phyloP scores from a whole-genome alignment of 2,113 vertebrate species.

The Lethenteron camtschaticum region DNA sequence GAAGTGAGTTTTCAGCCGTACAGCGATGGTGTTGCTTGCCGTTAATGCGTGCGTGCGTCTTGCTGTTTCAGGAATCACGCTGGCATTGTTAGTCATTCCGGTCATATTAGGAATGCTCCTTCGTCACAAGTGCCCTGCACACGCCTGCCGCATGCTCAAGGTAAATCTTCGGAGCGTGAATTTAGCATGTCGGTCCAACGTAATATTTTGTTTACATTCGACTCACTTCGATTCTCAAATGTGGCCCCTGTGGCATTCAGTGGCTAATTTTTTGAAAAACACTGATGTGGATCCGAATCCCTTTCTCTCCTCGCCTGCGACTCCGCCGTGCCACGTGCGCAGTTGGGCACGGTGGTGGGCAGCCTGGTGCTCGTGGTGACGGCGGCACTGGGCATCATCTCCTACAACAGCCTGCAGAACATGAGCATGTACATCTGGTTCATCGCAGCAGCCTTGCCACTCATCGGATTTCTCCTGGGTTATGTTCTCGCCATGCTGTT shows the following conservation, averaged over 20 bases:
- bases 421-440: background rate
- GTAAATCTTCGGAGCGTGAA: constrained; percentile 10
- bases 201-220: background rate
- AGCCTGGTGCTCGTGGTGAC: no score
- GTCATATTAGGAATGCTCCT: constrained; percentile 19
- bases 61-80: constrained; percentile 18
- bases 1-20: background rate
- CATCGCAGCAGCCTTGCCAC: background rate
- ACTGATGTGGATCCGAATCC: background rate
- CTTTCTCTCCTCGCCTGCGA: background rate
- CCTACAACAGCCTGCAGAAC: background rate
- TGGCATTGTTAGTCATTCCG: constrained; percentile 18
- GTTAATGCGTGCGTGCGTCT: background rate
- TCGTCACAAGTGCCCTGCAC: constrained; percentile 23
- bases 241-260: background rate
- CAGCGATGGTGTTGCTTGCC: background rate
- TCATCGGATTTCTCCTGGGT: background rate
- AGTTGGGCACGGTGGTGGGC: background rate
- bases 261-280: background rate
- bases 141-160: constrained; percentile 22
- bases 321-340: background rate
- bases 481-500: background rate
- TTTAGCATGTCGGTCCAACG: background rate
- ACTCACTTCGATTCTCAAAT: background rate
- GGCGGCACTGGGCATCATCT: no score